Evolutionary conservation across 2,797 vertebrate species (phyloP).

Genomic region (Oreonectes daqikongensis): DNA sequence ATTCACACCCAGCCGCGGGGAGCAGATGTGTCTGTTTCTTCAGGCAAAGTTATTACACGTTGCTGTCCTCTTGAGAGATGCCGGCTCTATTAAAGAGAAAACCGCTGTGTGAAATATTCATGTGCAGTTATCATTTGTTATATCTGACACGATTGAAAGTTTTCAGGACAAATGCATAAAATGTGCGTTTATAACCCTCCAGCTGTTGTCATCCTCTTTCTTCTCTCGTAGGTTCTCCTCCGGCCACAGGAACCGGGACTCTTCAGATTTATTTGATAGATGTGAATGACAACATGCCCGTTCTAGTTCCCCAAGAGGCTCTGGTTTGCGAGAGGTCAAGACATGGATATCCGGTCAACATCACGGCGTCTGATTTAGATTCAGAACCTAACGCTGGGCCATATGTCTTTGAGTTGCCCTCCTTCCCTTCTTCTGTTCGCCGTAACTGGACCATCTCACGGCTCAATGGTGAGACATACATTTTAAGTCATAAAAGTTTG

Average conservation of each 20-base stretch:
- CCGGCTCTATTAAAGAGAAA: constrained; percentile 58
- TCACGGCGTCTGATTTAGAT: constrained; percentile 91
- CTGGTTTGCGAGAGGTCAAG: constrained; percentile 90
- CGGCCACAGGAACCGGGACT: constrained; percentile 93
- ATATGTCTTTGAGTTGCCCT: constrained; percentile 94
- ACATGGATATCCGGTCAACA: constrained; percentile 87
- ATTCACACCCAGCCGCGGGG: constrained; percentile 47
- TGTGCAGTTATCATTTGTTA: constrained; percentile 60
- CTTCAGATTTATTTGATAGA: constrained; percentile 96
- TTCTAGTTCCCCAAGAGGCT: constrained; percentile 89
- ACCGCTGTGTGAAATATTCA: constrained; percentile 59
- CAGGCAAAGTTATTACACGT: constrained; percentile 50
- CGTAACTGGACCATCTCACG: constrained; percentile 96
- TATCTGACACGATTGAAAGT: constrained; percentile 56
- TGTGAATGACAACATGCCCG: constrained; percentile 94
- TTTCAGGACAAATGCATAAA: constrained; percentile 50
- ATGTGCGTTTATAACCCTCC: constrained; percentile 38
- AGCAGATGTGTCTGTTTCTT: constrained; percentile 54
- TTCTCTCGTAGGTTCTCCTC: constrained; percentile 83
- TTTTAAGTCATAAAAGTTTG: not conserved
- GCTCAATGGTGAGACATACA: constrained; percentile 82
- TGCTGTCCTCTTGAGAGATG: constrained; percentile 45
- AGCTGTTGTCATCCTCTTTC: constrained; percentile 38
- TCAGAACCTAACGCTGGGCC: constrained; percentile 91
- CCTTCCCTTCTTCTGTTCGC: constrained; percentile 83